Evolutionary conservation across 2,113 vertebrate species (phyloP).

Genomic region (Lepus americanus): DNA sequence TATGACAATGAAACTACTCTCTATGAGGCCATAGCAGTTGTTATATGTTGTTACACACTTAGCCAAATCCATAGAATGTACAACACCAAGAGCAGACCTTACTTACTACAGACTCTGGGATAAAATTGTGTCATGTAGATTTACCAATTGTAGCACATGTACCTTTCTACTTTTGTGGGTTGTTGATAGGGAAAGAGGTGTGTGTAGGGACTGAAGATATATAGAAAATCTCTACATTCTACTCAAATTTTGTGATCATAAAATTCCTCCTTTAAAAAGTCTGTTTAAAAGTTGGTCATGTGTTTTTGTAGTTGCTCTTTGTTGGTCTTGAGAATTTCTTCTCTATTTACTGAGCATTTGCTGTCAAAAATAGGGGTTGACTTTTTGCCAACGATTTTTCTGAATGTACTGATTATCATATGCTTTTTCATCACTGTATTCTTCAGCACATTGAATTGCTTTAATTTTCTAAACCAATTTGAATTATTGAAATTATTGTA

Average conservation of each 20-base stretch:
- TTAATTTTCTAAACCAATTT: neutral
- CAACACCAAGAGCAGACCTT: neutral
- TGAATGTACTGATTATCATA: neutral
- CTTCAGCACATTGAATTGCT: neutral
- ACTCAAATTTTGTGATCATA: neutral
- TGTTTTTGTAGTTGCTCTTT: neutral
- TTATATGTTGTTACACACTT: rapidly evolving
- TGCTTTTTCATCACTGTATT: neutral
- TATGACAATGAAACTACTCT: neutral
- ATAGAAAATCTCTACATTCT: neutral
- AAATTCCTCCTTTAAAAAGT: neutral
- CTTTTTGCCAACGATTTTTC: neutral
- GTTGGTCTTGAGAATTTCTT: neutral
- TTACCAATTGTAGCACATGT: neutral
- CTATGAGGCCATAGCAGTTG: neutral
- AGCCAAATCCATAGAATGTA: neutral
- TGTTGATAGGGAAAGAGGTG: neutral
- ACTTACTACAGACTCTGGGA: rapidly evolving
- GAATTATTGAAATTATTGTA: no score
- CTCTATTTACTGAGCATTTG: neutral
- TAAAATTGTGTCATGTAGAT: neutral
- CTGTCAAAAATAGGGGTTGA: neutral
- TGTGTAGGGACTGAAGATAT: neutral
- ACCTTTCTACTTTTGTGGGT: neutral
- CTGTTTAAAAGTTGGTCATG: neutral